Conservation (phyloP, 1,140 invertebrate species). For the Wiebesia pumilae region DNA sequence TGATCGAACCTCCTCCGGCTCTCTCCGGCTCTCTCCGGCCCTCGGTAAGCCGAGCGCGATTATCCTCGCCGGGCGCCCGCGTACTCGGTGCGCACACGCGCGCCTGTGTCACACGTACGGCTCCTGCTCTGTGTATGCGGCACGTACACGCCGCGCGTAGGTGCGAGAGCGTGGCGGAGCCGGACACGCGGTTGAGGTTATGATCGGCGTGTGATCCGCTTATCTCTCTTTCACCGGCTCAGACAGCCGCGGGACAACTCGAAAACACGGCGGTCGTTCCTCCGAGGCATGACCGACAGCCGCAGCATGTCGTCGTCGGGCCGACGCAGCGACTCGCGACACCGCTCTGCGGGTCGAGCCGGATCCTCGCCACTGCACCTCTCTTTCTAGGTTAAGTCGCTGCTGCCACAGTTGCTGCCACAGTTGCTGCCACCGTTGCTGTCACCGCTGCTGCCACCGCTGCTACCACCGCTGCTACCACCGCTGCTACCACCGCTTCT, state of each 20-base stretch:
- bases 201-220: conserved; percentile 7
- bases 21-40: too few species aligned
- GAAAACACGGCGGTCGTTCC: conserved; percentile 48
- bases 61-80: not conserved
- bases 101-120: not conserved
- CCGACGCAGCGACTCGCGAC: not conserved
- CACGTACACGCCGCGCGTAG: too few species aligned
- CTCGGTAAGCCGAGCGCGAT: not conserved
- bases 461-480: too few species aligned
- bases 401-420: too few species aligned
- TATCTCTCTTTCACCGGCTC: conserved; percentile 31
- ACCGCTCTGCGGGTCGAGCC: too few species aligned
- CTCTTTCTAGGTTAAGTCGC: not conserved
- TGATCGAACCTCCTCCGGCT: not conserved
- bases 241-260: conserved; percentile 40
- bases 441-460: too few species aligned
- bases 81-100: too few species aligned
- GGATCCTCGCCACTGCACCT: not conserved
- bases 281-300: conserved; percentile 28
- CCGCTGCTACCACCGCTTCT: too few species aligned
- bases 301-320: conserved; percentile 24
- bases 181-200: conserved; percentile 27
- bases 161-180: not conserved
- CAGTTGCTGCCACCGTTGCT: too few species aligned
- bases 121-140: not conserved